Evolutionary conservation across 2,113 vertebrate genomes (phyloP).

Genomic region (Corythoichthys haematopterus): DNA sequence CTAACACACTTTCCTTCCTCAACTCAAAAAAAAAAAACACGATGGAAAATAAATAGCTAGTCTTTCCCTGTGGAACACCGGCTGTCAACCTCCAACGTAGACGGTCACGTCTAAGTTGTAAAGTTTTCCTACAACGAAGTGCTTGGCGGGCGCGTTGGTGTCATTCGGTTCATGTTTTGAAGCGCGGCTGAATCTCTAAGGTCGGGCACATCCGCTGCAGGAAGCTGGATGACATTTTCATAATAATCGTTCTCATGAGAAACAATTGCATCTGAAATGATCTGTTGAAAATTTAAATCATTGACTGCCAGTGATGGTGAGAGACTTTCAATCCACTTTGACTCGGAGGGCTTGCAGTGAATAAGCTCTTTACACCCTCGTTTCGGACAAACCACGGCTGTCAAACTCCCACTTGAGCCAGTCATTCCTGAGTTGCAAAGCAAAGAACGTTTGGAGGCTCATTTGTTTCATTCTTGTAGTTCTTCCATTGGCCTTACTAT

Average conservation of each 20-base stretch:
- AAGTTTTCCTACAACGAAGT: background rate
- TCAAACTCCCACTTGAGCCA: background rate
- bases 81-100: conserved; percentile 5
- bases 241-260: background rate
- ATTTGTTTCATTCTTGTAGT: background rate
- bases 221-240: background rate
- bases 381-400: background rate
- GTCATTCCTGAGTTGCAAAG: background rate
- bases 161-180: background rate
- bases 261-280: background rate
- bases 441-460: background rate
- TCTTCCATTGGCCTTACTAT: background rate
- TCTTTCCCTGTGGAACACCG: conserved; percentile 4
- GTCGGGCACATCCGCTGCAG: background rate
- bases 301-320: too few relatives aligned
- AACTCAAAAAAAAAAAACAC: background rate
- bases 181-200: background rate
- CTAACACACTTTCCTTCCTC: conserved; percentile 1
- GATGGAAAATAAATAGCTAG: conserved; percentile 5
- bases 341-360: too few relatives aligned
- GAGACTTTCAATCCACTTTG: too few relatives aligned
- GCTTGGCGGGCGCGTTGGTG: background rate
- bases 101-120: background rate
- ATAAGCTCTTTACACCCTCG: too few relatives aligned
- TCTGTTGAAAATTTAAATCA: background rate